Evolutionary conservation across 2,113 vertebrate species (phyloP).

Genomic region (Halcyon malimbica): DNA sequence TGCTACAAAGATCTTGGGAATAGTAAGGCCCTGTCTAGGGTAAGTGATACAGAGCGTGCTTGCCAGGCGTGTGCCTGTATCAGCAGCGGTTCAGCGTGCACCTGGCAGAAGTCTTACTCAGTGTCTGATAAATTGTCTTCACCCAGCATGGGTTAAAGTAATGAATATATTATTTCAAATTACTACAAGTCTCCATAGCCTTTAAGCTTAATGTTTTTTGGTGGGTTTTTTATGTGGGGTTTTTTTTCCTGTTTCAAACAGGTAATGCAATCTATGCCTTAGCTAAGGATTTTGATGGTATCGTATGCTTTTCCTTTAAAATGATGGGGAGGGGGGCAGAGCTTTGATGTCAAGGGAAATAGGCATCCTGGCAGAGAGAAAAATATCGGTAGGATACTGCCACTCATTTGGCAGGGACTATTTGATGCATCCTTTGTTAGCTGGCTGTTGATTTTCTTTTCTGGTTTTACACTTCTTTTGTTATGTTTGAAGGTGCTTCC

Average conservation of each 20-base stretch:
- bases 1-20: background rate
- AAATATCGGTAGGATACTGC: background rate
- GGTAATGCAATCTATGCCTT: background rate
- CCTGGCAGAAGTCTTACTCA: slow-evolving; percentile 10
- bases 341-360: background rate
- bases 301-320: background rate
- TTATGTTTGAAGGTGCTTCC: background rate
- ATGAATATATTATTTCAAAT: slow-evolving; percentile 22
- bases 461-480: background rate
- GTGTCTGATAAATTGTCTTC: slow-evolving; percentile 18
- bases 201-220: background rate
- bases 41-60: background rate
- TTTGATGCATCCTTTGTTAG: background rate
- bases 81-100: background rate
- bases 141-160: slow-evolving; percentile 2
- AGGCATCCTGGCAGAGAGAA: background rate
- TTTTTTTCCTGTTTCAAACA: background rate
- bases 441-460: background rate
- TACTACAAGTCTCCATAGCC: background rate
- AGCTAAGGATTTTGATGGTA: background rate
- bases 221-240: background rate
- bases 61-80: background rate
- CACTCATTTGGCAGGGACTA: background rate
- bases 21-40: background rate
- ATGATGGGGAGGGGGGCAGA: background rate